Evolutionary conservation across 2,797 vertebrate species (phyloP), one percentile per base, ranked within the genome.

Genomic region (Sebastes vulpes): DNA sequence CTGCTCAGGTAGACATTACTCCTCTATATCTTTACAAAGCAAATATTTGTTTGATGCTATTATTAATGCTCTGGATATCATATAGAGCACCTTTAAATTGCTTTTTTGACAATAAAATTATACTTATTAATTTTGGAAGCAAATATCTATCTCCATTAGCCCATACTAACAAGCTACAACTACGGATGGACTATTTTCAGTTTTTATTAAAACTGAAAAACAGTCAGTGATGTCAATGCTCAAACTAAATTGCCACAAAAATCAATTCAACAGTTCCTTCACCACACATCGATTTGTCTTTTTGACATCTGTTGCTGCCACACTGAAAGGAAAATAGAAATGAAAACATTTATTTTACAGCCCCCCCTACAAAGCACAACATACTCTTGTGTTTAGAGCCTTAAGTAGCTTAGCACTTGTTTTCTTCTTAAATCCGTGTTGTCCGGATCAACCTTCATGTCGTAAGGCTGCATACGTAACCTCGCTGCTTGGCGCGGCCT

Each of bases 401-500:
- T 35, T 35, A 20, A 28, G 26, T 21, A 26, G 56, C 31, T 72
- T 23, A 48, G 52, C 21, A 4, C 20, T 46, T 1, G 4, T 73
- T 72, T 80, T 87, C 66, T 66, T 72, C 46, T 81, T 20, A 53
- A 79, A 82, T 59, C 59, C 42, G 11, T 77, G 56, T 63, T 28
- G 46, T 77, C 70, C 8, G 12, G 70, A 61, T 79, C 71, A 76
- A 50, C 69, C 68, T 73, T 76, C 14, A 54, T 60, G 83, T 65
- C 52, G 5, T 60, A 9, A 74, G 72, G 72, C 56, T 23, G 8
- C 85, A 79, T 75, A 57, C 66, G 26, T 82, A 81, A 84, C 81
- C 72, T 79, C 38, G 25, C 56, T 11, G 65, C 65, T 72, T 53
- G 11, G 42, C 5, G 29, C 20, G 1, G 48, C 7, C 54, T 6